phyloP scores from a whole-genome alignment of 2,113 vertebrate genomes.

The Mionectes macconnelli region DNA sequence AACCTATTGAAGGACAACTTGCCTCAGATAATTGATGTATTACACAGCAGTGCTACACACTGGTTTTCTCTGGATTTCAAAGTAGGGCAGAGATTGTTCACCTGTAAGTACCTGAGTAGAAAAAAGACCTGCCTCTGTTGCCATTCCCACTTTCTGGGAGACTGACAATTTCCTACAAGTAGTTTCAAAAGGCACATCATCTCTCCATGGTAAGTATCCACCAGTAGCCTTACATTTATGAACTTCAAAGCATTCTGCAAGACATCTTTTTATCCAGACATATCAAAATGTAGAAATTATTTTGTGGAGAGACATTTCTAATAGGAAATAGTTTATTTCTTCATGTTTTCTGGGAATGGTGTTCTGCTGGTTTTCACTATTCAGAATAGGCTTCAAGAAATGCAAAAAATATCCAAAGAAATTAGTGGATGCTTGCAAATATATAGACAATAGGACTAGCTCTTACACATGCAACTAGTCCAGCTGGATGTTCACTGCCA shows the following conservation, averaged over 20 bases:
- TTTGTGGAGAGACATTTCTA: constrained; percentile 37
- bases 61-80: constrained; percentile 11
- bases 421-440: background rate
- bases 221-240: background rate
- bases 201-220: constrained; percentile 12
- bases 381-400: constrained; percentile 28
- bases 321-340: background rate
- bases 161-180: constrained; percentile 39
- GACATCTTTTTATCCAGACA: background rate
- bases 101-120: constrained; percentile 61
- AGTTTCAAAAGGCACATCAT: constrained; percentile 62
- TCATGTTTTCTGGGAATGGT: background rate
- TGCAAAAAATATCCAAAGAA: constrained; percentile 9
- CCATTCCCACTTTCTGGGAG: background rate
- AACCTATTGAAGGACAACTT: background rate
- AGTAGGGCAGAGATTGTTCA: constrained; percentile 40
- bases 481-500: background rate
- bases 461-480: constrained; percentile 33
- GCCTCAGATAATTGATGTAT: background rate
- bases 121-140: constrained; percentile 49
- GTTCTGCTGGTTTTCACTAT: constrained; percentile 47
- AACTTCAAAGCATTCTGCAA: constrained; percentile 39
- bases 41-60: background rate
- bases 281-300: background rate
- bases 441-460: background rate